A percentile compares a stretch with the other conserved stretches of the same genome.
These are phyloP conservation scores for Lapara coniferarum DNA, from an alignment of 2,888 invertebrate species.

Conservation along the genomic window DNA sequence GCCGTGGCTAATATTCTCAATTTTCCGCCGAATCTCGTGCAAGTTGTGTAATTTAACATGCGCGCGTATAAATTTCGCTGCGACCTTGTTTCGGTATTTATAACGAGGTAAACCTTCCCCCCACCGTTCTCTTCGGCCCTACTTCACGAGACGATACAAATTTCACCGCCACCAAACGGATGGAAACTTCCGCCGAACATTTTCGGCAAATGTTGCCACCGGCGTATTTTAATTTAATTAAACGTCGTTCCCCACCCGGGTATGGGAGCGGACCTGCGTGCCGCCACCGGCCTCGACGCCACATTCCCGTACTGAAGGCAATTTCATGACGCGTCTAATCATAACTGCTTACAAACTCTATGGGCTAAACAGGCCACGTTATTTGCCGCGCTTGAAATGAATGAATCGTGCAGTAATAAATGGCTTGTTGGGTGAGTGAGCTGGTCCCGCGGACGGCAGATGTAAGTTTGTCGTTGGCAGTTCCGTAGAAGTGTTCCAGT, in stretches of 20 bases:
- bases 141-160: constrained; percentile 13
- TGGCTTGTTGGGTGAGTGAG: neutral
- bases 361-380: neutral
- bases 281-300: neutral
- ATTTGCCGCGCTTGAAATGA: neutral
- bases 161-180: constrained; percentile 12
- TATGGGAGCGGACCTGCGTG: neutral
- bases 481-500: constrained; percentile 35
- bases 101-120: neutral
- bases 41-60: constrained; percentile 21
- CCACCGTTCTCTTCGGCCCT: neutral
- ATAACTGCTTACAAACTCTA: constrained; percentile 15
- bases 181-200: constrained; percentile 21
- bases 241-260: constrained; percentile 5
- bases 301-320: neutral
- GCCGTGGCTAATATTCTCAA: neutral
- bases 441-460: neutral
- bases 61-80: constrained; percentile 18
- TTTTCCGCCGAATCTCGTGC: neutral
- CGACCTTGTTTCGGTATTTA: constrained; percentile 21
- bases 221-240: constrained; percentile 27
- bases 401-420: neutral
- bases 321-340: constrained; percentile 15
- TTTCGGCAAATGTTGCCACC: constrained; percentile 17
- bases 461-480: neutral